Percentiles rank a stretch among this genome's conserved stretches.
These are phyloP conservation scores for Hemistola chrysoprasaria DNA, from an alignment of 2,888 invertebrate genomes.

Conservation along the genomic window DNA sequence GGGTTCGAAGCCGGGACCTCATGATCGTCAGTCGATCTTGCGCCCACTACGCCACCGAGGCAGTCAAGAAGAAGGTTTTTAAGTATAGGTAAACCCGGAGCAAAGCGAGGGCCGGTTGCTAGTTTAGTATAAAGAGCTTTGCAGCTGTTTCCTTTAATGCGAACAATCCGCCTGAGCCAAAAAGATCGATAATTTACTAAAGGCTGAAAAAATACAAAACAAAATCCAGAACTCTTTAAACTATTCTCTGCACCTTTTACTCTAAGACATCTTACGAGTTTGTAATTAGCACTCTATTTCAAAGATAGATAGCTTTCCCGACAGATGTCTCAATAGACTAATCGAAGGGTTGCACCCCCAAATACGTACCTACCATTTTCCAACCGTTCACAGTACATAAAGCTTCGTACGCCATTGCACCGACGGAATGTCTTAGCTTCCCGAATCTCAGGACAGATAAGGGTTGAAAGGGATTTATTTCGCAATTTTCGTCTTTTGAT, in stretches of 20 bases:
- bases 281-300: slow-evolving; percentile 19
- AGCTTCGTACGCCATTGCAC: slow-evolving; percentile 66
- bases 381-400: slow-evolving; percentile 76
- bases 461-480: slow-evolving; percentile 20
- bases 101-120: too few relatives aligned
- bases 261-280: slow-evolving; percentile 17
- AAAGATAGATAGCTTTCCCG: slow-evolving; percentile 30
- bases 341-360: slow-evolving; percentile 47
- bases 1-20: too few relatives aligned
- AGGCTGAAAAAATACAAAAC: too few relatives aligned
- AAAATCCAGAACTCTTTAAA: too few relatives aligned
- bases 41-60: too few relatives aligned
- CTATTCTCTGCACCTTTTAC: slow-evolving; percentile 18
- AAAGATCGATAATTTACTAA: too few relatives aligned
- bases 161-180: too few relatives aligned
- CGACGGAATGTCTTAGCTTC: slow-evolving; percentile 45
- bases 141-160: too few relatives aligned
- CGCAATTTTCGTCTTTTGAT: slow-evolving; percentile 16
- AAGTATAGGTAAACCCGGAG: too few relatives aligned
- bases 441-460: slow-evolving; percentile 28
- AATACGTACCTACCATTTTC: slow-evolving; percentile 33
- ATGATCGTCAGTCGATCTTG: too few relatives aligned
- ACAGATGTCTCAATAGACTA: slow-evolving; percentile 41
- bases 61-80: too few relatives aligned
- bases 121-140: too few relatives aligned